Evolutionary conservation across 2,888 invertebrate species (phyloP).

Genomic region (Tenthredo scrophulariae): DNA sequence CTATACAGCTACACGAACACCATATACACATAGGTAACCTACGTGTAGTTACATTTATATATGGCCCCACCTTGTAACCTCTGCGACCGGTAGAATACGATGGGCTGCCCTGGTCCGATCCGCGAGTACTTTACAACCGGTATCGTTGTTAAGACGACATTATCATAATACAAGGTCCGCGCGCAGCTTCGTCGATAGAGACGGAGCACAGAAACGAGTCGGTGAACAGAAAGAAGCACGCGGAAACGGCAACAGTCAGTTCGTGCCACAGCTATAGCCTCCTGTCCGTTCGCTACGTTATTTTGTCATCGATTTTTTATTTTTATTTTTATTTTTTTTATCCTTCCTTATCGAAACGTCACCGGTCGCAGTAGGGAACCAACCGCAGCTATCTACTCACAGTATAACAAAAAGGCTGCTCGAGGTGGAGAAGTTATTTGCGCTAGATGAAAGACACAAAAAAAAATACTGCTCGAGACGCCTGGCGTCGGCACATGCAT

Average conservation of each 20-base stretch:
- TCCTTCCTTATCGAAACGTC: conserved; percentile 39
- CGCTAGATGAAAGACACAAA: conserved; percentile 30
- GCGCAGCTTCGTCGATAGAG: conserved; percentile 50
- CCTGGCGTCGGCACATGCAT: conserved; percentile 29
- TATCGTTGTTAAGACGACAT: conserved; percentile 53
- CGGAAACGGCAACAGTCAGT: conserved; percentile 77
- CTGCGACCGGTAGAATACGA: conserved; percentile 45
- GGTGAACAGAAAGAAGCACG: conserved; percentile 71
- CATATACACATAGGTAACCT: not conserved
- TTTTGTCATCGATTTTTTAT: conserved; percentile 72
- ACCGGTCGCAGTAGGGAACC: conserved; percentile 14
- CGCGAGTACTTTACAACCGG: conserved; percentile 53
- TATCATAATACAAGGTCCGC: conserved; percentile 54
- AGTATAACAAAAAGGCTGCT: not conserved
- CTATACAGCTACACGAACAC: not conserved
- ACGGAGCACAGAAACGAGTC: conserved; percentile 43
- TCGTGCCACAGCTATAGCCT: conserved; percentile 74
- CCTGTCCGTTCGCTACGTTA: conserved; percentile 65
- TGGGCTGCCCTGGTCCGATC: conserved; percentile 40
- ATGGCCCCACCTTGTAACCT: conserved; percentile 47
- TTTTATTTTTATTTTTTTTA: conserved; percentile 44
- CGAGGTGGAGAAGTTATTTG: conserved; percentile 35
- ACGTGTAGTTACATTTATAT: conserved; percentile 43
- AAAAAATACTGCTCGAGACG: conserved; percentile 20
- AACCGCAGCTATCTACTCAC: conserved; percentile 24